These are phyloP conservation scores for Leptothorax acervorum DNA, from an alignment of 2,888 invertebrate species.

Conservation along the genomic window DNA sequence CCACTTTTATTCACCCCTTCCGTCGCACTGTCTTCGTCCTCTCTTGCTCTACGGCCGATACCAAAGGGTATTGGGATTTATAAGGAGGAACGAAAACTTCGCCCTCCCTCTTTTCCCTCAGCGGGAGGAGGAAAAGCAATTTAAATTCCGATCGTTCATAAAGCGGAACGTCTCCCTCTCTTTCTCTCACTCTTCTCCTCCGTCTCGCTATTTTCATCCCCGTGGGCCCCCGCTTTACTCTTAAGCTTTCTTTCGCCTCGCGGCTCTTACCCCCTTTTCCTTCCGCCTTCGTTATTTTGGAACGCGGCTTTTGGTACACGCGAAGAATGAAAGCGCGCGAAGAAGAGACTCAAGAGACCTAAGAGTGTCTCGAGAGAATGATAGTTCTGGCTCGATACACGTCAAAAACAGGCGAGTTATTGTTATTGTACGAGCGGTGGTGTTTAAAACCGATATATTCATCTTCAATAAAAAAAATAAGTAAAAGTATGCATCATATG, in stretches of 20 bases:
- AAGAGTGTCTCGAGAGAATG: slow-evolving; percentile 47
- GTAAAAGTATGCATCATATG: background rate
- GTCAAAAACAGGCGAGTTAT: slow-evolving; percentile 11
- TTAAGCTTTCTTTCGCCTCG: slow-evolving; percentile 52
- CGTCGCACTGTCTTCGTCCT: slow-evolving; percentile 20
- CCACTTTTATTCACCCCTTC: slow-evolving; percentile 27
- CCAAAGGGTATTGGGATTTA: slow-evolving; percentile 81
- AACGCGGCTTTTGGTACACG: slow-evolving; percentile 57
- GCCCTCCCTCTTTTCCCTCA: slow-evolving; percentile 47
- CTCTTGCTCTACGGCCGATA: slow-evolving; percentile 65
- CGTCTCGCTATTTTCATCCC: slow-evolving; percentile 46
- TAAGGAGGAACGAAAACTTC: slow-evolving; percentile 78
- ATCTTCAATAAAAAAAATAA: background rate
- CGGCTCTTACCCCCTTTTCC: background rate
- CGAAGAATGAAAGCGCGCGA: slow-evolving; percentile 60
- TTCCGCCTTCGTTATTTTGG: slow-evolving; percentile 35
- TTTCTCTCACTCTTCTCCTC: slow-evolving; percentile 47
- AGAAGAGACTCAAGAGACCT: slow-evolving; percentile 29
- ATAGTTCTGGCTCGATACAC: slow-evolving; percentile 15
- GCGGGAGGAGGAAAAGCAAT: slow-evolving; percentile 77
- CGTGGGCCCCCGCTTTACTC: slow-evolving; percentile 26
- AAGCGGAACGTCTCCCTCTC: slow-evolving; percentile 75
- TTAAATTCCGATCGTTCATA: slow-evolving; percentile 82
- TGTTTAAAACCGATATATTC: background rate
- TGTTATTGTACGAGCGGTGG: background rate